phyloP scores from a whole-genome alignment of 2,113 vertebrate genomes.

The Myxocyprinus asiaticus region DNA sequence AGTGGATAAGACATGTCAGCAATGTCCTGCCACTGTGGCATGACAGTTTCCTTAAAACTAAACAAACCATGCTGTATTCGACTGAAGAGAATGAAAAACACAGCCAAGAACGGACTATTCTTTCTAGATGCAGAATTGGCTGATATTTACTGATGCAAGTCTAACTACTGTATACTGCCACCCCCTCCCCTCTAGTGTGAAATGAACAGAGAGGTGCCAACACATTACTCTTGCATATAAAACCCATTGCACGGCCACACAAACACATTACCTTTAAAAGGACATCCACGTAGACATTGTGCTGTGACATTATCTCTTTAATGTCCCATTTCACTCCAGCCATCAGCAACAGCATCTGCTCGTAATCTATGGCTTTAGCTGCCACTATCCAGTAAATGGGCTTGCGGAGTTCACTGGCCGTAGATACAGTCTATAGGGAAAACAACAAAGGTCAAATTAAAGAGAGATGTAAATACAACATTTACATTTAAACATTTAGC shows the following conservation, averaged over 20 bases:
- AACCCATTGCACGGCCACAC: slow-evolving; percentile 12
- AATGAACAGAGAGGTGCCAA: slow-evolving; percentile 15
- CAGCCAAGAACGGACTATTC: neutral
- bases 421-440: slow-evolving; percentile 90
- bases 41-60: neutral
- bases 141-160: slow-evolving; percentile 19
- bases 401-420: slow-evolving; percentile 94
- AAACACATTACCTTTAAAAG: slow-evolving; percentile 85
- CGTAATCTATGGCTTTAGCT: slow-evolving; percentile 97
- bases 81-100: neutral
- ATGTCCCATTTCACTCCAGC: slow-evolving; percentile 97
- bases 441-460: slow-evolving; percentile 38
- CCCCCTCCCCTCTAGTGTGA: slow-evolving; percentile 18
- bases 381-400: slow-evolving; percentile 99
- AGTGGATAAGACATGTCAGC: slow-evolving; percentile 21
- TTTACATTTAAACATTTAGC: too few species aligned
- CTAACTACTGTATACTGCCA: neutral
- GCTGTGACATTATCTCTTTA: slow-evolving; percentile 98
- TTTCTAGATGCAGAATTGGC: neutral
- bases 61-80: neutral
- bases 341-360: slow-evolving; percentile 95
- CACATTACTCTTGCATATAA: slow-evolving; percentile 40
- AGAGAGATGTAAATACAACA: neutral
- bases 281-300: slow-evolving; percentile 96
- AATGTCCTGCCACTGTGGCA: neutral